Base-by-base conservation (phyloP, 2,797 vertebrate species). In the Pitangus sulphuratus region DNA sequence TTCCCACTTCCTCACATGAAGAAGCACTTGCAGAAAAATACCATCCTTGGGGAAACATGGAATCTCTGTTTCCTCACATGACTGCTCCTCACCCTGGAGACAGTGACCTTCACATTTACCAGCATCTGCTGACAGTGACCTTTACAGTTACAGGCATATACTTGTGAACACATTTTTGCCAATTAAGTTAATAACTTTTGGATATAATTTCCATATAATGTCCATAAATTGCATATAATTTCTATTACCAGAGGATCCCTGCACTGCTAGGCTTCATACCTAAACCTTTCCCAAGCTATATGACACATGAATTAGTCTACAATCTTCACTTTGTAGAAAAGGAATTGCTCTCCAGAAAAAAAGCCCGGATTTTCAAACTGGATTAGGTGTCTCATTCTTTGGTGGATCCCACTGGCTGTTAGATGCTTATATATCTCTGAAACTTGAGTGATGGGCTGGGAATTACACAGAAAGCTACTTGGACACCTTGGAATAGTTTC, bases 401-500 rank as follows among this genome's bases (percentile, higher is more conserved):
- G 4, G 20, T 81, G 33, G 13, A 81, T 77, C 85, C 20, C 56
- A 62, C 12, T 30, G 20, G 21, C 7, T 56, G 19, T 62, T 47
- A 70, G 15, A 6, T 80, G 20, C 2, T 80, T 70, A 31, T 1
- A 1, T 53, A 48, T 13, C 40, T 83, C 60, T 48, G 35, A 91
- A 93, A 85, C 4, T 48, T 74, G 35, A 80, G 18, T 58, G 48
- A 44, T 35, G n/a, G 30, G 3, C 33, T 85, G 61, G 10, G 33
- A 53, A 81, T 68, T 37, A 90, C 14, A 57, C 2, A 17, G 56
- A 68, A 87, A 77, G 10, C 3, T 58, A 17, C 21, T 47, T 24
- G 19, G 8, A 71, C 12, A 0, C 0, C 5, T 45, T 80, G 51
- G 31, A 87, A 69, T 21, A n/a, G 1, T 21, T 80, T 6, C 13